phyloP scores from a whole-genome alignment of 2,113 vertebrate genomes.

The Gopherus evgoodei region DNA sequence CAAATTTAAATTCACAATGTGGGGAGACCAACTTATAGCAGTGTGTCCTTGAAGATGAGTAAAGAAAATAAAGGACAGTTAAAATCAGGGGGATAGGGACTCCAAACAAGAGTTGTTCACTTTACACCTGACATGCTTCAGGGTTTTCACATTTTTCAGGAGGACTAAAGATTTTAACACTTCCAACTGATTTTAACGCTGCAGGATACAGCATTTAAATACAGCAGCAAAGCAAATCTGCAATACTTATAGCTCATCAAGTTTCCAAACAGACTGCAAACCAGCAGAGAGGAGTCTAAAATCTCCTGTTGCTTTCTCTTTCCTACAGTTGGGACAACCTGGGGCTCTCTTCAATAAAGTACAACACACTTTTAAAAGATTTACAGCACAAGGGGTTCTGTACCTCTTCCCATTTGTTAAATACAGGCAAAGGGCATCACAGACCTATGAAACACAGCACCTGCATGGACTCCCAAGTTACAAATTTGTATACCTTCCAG shows the following conservation, averaged over 20 bases:
- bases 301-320: conserved; percentile 6
- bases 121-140: neutral
- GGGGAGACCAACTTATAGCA: conserved; percentile 5
- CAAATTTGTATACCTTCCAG: neutral
- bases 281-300: neutral
- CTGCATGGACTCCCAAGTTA: neutral
- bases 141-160: neutral
- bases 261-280: neutral
- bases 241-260: conserved; percentile 18
- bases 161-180: neutral
- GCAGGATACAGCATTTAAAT: neutral
- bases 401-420: conserved; percentile 49
- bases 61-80: neutral
- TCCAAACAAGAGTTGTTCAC: conserved; percentile 20
- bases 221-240: conserved; percentile 23
- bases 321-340: neutral
- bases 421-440: neutral
- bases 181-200: neutral
- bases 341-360: neutral
- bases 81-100: conserved; percentile 30
- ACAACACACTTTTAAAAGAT: neutral
- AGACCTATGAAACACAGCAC: neutral
- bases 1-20: conserved; percentile 36
- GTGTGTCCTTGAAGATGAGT: neutral
- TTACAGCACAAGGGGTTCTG: conserved; percentile 12